Percentiles rank a stretch among this genome's conserved stretches.
phyloP scores from a whole-genome alignment of 2,797 vertebrate species.

The Coracias cyanogaster region DNA sequence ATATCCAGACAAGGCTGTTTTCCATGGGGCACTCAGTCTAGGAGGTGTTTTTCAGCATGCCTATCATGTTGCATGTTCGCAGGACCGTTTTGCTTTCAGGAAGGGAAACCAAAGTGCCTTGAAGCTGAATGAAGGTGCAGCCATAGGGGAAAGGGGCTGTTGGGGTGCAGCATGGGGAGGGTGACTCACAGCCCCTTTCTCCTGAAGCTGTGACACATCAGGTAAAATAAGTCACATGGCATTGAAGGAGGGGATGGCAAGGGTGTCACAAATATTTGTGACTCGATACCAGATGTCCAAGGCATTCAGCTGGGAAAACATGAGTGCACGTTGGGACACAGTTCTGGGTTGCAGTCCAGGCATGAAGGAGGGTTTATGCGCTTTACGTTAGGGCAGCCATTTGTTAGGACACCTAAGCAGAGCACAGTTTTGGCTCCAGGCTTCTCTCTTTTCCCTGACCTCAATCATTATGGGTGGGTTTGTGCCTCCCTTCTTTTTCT shows the following conservation, averaged over 20 bases:
- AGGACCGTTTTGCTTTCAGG: not conserved
- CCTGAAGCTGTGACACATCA: not conserved
- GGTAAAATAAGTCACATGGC: accelerated
- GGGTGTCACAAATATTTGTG: not conserved
- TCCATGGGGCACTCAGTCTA: not conserved
- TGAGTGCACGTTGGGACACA: accelerated
- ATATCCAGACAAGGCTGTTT: not conserved
- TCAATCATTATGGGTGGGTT: not conserved
- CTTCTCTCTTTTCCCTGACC: not conserved
- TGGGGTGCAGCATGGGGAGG: accelerated
- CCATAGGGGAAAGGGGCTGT: not conserved
- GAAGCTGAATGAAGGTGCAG: not conserved
- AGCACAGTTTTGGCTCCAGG: not conserved
- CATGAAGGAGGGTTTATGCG: not conserved
- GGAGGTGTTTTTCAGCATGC: not conserved
- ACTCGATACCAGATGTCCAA: not conserved
- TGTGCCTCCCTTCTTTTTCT: not conserved
- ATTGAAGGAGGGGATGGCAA: not conserved
- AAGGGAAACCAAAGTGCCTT: not conserved
- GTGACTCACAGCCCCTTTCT: not conserved
- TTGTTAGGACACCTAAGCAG: not conserved
- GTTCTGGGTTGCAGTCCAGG: not conserved
- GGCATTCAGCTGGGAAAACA: not conserved
- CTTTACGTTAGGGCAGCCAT: accelerated
- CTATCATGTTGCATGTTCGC: accelerated